Evolutionary conservation across 2,797 vertebrate species (phyloP).

Genomic region (Mastacembelus armatus): DNA sequence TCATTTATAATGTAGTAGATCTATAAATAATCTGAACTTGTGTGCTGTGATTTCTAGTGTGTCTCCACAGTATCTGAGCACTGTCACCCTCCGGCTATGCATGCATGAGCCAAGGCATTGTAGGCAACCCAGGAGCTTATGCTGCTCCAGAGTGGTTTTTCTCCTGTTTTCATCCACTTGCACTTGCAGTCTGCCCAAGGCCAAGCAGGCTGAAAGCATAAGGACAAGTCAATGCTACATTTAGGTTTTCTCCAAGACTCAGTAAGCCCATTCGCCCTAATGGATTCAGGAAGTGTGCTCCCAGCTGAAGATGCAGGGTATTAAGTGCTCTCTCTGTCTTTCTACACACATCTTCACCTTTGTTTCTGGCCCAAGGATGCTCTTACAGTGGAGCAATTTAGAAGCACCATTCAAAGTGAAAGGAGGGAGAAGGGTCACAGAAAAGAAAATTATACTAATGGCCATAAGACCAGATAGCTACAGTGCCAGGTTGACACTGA

Average conservation of each 20-base stretch:
- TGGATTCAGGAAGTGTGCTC: conserved; percentile 69
- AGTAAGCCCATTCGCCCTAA: conserved; percentile 62
- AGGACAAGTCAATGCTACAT: conserved; percentile 62
- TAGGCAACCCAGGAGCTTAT: conserved; percentile 32
- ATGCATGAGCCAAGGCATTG: conserved; percentile 30
- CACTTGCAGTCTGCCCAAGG: conserved; percentile 60
- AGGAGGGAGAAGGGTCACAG: conserved; percentile 49
- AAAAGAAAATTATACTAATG: conserved; percentile 61
- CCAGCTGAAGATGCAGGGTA: conserved; percentile 58
- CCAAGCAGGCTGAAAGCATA: conserved; percentile 66
- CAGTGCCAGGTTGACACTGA: conserved; percentile 6
- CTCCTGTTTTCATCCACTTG: conserved; percentile 66
- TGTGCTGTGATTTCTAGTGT: conserved; percentile 35
- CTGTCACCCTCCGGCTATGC: conserved; percentile 62
- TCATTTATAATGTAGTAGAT: conserved; percentile 30
- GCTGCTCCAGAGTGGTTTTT: conserved; percentile 48
- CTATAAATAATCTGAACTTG: conserved; percentile 45
- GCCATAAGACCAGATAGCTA: conserved; percentile 20
- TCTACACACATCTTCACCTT: conserved; percentile 57
- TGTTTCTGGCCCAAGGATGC: conserved; percentile 66
- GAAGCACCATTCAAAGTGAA: conserved; percentile 56
- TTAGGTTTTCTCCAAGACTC: conserved; percentile 63
- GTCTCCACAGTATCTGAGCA: conserved; percentile 51
- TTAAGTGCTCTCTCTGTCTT: conserved; percentile 67
- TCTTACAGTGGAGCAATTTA: conserved; percentile 65